Conservation (phyloP, 1,140 invertebrate species). For the Polypedilum vanderplanki region DNA sequence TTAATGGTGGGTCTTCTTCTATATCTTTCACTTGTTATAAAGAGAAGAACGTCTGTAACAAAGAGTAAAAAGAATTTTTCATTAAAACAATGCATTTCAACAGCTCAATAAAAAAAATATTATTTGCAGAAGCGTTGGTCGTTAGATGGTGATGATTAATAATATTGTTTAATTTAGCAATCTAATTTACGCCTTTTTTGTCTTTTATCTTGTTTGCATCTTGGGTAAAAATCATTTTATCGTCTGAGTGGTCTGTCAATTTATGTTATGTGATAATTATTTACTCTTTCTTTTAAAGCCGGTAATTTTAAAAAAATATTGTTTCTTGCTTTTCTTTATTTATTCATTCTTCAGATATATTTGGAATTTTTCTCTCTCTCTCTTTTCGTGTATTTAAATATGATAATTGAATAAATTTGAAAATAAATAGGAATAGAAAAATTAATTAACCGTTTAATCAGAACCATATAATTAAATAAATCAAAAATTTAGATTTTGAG, state of each 20-base stretch:
- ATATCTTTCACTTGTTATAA: not conserved
- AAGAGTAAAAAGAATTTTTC: not conserved
- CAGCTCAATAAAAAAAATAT: not conserved
- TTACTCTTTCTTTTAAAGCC: not conserved
- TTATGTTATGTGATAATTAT: constrained; percentile 3
- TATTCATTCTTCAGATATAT: no score
- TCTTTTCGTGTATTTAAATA: no score
- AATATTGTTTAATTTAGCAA: not conserved
- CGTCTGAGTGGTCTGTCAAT: not conserved
- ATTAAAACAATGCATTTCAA: not conserved
- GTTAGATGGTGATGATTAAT: not conserved
- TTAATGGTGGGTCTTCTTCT: not conserved
- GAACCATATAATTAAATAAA: no score
- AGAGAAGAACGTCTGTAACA: not conserved
- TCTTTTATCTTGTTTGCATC: not conserved
- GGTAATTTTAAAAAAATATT: no score
- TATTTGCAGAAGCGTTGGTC: constrained; percentile 4
- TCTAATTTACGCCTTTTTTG: constrained; percentile 9
- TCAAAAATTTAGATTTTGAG: no score
- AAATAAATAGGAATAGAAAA: no score
- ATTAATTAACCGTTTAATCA: no score
- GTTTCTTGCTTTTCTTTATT: no score
- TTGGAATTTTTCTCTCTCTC: no score
- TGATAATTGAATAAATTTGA: no score
- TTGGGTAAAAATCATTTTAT: not conserved